Base-by-base conservation (phyloP, 2,113 vertebrate genomes). In the Polypterus bichir region DNA sequence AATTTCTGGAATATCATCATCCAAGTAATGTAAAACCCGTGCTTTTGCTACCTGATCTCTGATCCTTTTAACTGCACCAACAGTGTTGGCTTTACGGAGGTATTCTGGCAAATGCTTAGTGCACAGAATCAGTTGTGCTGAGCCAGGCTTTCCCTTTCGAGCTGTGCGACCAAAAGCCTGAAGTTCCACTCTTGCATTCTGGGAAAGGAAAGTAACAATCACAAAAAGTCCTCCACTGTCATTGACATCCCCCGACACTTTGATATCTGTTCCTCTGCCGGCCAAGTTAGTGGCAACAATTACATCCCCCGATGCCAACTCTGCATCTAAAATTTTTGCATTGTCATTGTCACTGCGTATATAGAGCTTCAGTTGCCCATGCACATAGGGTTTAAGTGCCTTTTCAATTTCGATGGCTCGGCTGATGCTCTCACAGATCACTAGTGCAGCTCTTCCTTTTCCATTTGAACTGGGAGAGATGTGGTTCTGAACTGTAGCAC, bases 391-490 rank as follows among this genome's bases (percentile, higher is more conserved):
- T 55, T 3, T n/a, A 1, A 81, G 3, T n/a, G 63, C 54, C 1
- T 5, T 1, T 0, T 74, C 1, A 1, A 80, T 4, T 4, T 2
- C 45, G 4, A 70, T 48, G n/a, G 81, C 78, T 11, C 9, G 56
- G 1, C 64, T 67, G 60, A 84, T 81, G 11, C 79, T 80, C 66
- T 83, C 77, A 76, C 80, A 85, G 69, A 82, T 79, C 46, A 83
- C 48, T 52, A 85, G 56, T 44, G 61, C 79, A 52, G 79, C 79
- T 70, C 77, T 75, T 54, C 48, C 45, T 54, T 44, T 48, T 44
- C 75, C 70, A 7, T 63, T 76, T 3, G 3, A 1, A 8, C 68
- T 75, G 0, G 2, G 1, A 1, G 0, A 61, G 3, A 57, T 73
- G 64, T 75, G 61, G 44, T 52, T 44, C 9, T 7, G 7, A 7